Percentiles rank a stretch among this genome's conserved stretches.
These are phyloP conservation scores for Nannoperca australis DNA, from an alignment of 2,797 vertebrate species.

Conservation along the genomic window DNA sequence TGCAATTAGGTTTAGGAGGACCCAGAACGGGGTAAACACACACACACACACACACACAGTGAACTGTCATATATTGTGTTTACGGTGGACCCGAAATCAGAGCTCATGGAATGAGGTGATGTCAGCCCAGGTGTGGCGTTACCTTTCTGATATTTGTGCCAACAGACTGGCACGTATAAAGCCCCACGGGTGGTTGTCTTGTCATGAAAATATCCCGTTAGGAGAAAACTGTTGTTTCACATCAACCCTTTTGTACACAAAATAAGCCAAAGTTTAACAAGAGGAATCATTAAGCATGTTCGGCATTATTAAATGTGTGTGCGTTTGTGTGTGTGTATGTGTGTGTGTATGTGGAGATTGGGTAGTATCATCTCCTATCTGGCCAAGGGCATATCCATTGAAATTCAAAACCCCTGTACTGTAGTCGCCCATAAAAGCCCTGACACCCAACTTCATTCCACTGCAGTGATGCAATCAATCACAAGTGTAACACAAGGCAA, in stretches of 20 bases:
- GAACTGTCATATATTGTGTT: slow-evolving; percentile 61
- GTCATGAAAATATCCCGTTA: not conserved
- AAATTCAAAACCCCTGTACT: slow-evolving; percentile 75
- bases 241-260: not conserved
- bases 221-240: not conserved
- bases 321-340: slow-evolving; percentile 21
- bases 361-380: slow-evolving; percentile 71
- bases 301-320: not conserved
- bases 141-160: slow-evolving; percentile 57
- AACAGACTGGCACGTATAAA: slow-evolving; percentile 37
- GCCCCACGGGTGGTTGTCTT: slow-evolving; percentile 13
- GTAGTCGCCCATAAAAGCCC: slow-evolving; percentile 72
- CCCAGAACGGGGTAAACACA: slow-evolving; percentile 42
- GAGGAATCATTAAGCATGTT: not conserved
- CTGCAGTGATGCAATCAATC: slow-evolving; percentile 81
- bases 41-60: slow-evolving; percentile 21
- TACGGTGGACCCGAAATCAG: slow-evolving; percentile 82
- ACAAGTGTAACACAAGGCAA: slow-evolving; percentile 64
- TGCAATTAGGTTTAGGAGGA: slow-evolving; percentile 64
- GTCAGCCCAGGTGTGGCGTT: slow-evolving; percentile 75
- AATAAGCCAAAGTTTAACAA: not conserved
- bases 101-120: slow-evolving; percentile 80
- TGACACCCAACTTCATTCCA: slow-evolving; percentile 79
- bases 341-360: slow-evolving; percentile 25
- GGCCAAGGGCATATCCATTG: slow-evolving; percentile 80